Conservation (phyloP, 2,113 vertebrate genomes). For the Pogona vitticeps region DNA sequence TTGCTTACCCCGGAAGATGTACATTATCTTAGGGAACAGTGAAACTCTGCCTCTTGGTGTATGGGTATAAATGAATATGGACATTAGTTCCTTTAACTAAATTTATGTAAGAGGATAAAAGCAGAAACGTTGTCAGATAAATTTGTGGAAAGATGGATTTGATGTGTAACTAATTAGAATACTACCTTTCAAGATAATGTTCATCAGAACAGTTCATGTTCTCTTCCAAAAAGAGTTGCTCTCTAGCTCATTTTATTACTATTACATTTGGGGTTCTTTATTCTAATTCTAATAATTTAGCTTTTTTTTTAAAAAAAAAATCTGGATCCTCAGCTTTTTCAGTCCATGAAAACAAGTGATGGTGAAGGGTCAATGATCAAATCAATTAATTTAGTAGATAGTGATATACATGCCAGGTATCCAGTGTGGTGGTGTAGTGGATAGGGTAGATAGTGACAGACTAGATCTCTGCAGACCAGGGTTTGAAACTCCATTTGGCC, state of each 20-base stretch:
- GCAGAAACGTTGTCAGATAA: neutral
- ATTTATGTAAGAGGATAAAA: neutral
- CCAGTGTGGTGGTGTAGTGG: too few relatives aligned
- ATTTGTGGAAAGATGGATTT: neutral
- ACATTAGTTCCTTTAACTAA: neutral
- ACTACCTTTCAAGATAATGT: neutral
- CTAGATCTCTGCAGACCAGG: too few relatives aligned
- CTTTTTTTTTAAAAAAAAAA: neutral
- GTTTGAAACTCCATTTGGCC: too few relatives aligned
- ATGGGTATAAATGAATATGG: neutral
- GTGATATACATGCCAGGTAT: too few relatives aligned
- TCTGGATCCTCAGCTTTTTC: neutral
- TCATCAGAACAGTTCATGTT: neutral
- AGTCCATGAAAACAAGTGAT: neutral
- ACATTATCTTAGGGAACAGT: neutral
- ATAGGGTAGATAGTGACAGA: too few relatives aligned
- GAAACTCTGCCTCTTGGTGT: neutral
- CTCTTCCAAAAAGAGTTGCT: neutral
- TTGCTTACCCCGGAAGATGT: neutral
- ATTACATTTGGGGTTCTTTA: neutral
- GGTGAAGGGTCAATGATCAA: neutral
- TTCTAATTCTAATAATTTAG: neutral
- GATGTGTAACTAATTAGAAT: neutral
- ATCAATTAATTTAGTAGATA: neutral
- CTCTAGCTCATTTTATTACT: neutral